phyloP scores from a whole-genome alignment of 2,888 invertebrate genomes.

The Spatulosminthurus flaviceps region DNA sequence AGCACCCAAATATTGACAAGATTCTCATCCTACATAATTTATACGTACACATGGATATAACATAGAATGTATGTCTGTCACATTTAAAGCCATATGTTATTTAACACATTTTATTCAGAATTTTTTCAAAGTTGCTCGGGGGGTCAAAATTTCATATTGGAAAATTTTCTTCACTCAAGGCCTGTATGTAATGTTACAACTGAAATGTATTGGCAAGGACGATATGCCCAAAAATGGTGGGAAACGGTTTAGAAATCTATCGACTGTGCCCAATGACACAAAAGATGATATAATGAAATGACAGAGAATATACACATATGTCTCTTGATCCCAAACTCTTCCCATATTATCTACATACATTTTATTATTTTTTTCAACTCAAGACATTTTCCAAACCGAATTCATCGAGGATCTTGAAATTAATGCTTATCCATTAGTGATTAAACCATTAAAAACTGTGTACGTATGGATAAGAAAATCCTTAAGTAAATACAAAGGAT shows the following conservation, averaged over 20 bases:
- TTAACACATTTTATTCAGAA: slow-evolving; percentile 15
- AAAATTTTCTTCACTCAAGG: slow-evolving; percentile 37
- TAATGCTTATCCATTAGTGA: neutral
- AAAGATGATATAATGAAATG: slow-evolving; percentile 43
- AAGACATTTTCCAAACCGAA: neutral
- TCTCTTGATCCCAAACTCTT: neutral
- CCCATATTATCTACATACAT: neutral
- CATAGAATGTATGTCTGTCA: no score
- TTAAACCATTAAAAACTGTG: neutral
- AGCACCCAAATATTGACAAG: slow-evolving; percentile 11
- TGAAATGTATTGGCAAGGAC: slow-evolving; percentile 45
- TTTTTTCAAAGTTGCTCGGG: slow-evolving; percentile 27
- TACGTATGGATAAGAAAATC: neutral
- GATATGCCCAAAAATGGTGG: slow-evolving; percentile 39
- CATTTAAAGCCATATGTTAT: no score
- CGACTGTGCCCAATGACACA: slow-evolving; percentile 48
- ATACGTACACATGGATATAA: no score
- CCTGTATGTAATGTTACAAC: slow-evolving; percentile 28
- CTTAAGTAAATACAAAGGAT: neutral
- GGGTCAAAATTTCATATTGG: slow-evolving; percentile 36
- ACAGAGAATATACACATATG: no score
- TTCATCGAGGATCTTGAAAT: neutral
- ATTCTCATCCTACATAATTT: neutral
- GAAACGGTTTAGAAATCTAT: slow-evolving; percentile 47
- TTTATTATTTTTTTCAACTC: neutral